Percentiles rank a stretch among this genome's conserved stretches.
Conservation (phyloP, 1,140 invertebrate species). For the Eciton burchellii region DNA sequence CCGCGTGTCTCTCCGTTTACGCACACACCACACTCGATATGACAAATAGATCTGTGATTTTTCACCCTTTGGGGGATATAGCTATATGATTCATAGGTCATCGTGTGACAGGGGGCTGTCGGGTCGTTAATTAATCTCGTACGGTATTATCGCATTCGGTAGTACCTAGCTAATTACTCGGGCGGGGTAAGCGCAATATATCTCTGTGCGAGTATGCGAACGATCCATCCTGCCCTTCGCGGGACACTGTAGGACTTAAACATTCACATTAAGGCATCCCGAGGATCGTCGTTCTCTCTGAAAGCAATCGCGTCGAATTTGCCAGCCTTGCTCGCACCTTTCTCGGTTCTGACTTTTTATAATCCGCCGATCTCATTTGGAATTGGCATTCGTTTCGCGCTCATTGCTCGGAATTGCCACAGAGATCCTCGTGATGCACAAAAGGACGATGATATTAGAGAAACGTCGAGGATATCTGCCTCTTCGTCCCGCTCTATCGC, state of each 20-base stretch:
- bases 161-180: constrained; percentile 56
- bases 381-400: neutral
- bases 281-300: constrained; percentile 31
- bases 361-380: neutral
- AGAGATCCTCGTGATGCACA: constrained; percentile 35
- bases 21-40: constrained; percentile 15
- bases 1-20: neutral
- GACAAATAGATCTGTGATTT: constrained; percentile 38
- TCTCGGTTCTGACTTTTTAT: neutral
- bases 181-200: constrained; percentile 75
- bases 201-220: constrained; percentile 14
- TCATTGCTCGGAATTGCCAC: neutral
- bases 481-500: constrained; percentile 55
- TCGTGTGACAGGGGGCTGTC: constrained; percentile 20
- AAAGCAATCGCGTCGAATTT: constrained; percentile 26
- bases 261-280: constrained; percentile 17
- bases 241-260: constrained; percentile 33
- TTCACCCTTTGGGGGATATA: constrained; percentile 19
- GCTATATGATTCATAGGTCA: constrained; percentile 1
- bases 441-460: constrained; percentile 56
- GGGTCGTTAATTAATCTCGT: constrained; percentile 39
- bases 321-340: neutral
- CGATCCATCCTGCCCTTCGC: constrained; percentile 22
- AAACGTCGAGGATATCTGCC: constrained; percentile 49
- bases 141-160: constrained; percentile 53